These are phyloP conservation scores for Oncorhynchus masou DNA, from an alignment of 2,113 vertebrate genomes.

Conservation along the genomic window DNA sequence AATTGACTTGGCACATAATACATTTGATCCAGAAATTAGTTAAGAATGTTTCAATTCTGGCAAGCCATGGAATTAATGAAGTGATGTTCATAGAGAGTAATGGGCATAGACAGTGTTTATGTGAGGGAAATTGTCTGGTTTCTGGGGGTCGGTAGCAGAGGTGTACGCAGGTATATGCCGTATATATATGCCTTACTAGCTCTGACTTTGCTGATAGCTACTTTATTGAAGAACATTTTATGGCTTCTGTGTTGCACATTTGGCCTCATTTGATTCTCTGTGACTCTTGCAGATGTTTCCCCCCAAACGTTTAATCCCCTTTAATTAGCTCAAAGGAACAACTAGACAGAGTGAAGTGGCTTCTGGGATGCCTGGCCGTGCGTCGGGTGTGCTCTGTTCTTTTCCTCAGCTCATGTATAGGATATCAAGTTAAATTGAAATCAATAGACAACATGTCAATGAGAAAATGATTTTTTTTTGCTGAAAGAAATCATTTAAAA, in stretches of 20 bases:
- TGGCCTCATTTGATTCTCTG: neutral
- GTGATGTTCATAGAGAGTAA: neutral
- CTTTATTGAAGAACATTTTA: too few species aligned
- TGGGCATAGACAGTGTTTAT: neutral
- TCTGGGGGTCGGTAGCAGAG: neutral
- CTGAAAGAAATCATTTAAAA: too few species aligned
- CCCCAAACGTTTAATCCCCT: neutral
- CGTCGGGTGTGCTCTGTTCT: too few species aligned
- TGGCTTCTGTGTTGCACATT: neutral
- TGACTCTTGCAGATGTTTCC: conserved; percentile 1
- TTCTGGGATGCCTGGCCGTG: too few species aligned
- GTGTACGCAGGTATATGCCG: neutral
- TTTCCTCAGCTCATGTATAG: too few species aligned
- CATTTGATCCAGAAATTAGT: neutral
- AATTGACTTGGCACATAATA: neutral
- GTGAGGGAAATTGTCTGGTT: neutral
- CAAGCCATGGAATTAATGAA: neutral
- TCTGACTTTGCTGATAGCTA: too few species aligned
- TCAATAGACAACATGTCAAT: too few species aligned
- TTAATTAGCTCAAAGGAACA: neutral
- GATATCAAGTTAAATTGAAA: too few species aligned
- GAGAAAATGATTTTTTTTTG: too few species aligned
- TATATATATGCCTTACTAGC: too few species aligned
- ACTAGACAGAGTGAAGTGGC: neutral
- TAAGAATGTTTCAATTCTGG: neutral